These are phyloP conservation scores for Netelia virgata DNA, from an alignment of 2,888 invertebrate species.

Conservation along the genomic window DNA sequence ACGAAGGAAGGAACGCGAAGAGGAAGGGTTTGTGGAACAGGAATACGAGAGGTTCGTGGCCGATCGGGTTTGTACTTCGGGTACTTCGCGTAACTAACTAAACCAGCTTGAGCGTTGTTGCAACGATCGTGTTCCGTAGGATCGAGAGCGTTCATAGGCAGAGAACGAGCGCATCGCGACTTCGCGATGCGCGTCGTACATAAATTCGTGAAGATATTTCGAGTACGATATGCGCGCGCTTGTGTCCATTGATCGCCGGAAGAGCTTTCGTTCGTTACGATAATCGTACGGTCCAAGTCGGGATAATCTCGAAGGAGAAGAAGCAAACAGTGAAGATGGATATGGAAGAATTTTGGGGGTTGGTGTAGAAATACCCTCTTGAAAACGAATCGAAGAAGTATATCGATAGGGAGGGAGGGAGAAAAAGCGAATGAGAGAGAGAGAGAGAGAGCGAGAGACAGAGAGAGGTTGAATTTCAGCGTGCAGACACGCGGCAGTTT, in stretches of 20 bases:
- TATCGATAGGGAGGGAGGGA: background rate
- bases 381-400: background rate
- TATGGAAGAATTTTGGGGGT: background rate
- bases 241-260: background rate
- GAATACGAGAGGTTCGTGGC: slow-evolving; percentile 4
- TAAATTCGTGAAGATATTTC: background rate
- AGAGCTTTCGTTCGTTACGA: background rate
- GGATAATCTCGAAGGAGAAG: background rate
- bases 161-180: background rate
- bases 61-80: background rate
- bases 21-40: background rate
- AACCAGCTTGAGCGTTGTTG: slow-evolving; percentile 14
- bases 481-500: slow-evolving; percentile 16
- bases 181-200: background rate
- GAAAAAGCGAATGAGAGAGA: background rate
- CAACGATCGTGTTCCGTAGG: background rate
- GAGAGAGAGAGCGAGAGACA: background rate
- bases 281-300: background rate
- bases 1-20: slow-evolving; percentile 25
- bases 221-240: background rate
- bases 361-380: background rate
- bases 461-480: slow-evolving; percentile 38
- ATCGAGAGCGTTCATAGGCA: background rate
- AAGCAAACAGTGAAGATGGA: background rate
- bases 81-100: slow-evolving; percentile 7